Conservation (phyloP, 2,888 invertebrate species). For the Portevinia maculata region DNA sequence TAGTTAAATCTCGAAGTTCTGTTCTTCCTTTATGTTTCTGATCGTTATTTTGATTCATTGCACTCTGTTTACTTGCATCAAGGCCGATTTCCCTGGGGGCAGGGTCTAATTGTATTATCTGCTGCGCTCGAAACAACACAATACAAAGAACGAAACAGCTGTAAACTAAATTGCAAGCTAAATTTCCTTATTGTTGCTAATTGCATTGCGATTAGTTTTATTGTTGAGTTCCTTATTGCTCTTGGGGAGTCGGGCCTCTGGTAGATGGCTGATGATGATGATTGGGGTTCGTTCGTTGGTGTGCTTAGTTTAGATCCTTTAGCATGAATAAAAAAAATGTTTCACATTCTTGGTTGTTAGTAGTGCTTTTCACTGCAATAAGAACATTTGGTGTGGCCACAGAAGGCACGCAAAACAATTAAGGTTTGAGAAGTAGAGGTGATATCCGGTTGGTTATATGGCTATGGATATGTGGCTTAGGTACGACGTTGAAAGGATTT, state of each 20-base stretch:
- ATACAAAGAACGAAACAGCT: not conserved
- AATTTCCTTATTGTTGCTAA: constrained; percentile 54
- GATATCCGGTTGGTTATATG: constrained; percentile 21
- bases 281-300: constrained; percentile 34
- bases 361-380: not conserved
- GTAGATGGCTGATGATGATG: constrained; percentile 25
- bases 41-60: constrained; percentile 38
- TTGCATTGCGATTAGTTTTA: constrained; percentile 58
- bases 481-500: constrained; percentile 3
- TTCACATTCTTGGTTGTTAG: constrained; percentile 4
- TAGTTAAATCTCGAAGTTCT: constrained; percentile 3
- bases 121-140: not conserved
- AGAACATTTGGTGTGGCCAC: not conserved
- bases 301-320: not conserved
- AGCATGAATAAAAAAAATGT: not conserved
- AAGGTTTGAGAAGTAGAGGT: constrained; percentile 10
- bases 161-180: constrained; percentile 6
- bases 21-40: constrained; percentile 1
- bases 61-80: constrained; percentile 53
- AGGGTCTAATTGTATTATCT: constrained; percentile 24
- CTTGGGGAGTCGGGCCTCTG: not conserved
- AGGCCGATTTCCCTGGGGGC: constrained; percentile 25
- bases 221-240: constrained; percentile 42
- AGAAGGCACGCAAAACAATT: constrained; percentile 28
- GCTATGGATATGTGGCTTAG: not conserved